A percentile compares a stretch with the other conserved stretches of the same genome.
These are phyloP conservation scores for Rhyzopertha dominica DNA, from an alignment of 1,140 invertebrate species.

Conservation along the genomic window DNA sequence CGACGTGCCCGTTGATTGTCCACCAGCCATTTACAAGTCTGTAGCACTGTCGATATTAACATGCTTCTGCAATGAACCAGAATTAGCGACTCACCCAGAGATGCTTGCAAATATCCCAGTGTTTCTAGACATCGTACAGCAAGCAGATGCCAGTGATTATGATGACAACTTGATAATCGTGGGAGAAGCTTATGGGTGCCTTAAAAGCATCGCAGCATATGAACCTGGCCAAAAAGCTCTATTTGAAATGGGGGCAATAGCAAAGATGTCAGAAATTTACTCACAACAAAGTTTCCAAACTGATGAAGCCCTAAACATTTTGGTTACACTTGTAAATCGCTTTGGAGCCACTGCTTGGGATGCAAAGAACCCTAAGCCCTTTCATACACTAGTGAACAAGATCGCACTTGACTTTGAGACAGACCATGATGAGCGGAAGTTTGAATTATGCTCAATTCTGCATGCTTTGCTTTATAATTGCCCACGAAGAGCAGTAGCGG, in stretches of 20 bases:
- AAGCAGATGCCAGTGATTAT: conserved; percentile 72
- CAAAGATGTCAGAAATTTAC: conserved; percentile 79
- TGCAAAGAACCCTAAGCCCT: conserved; percentile 62
- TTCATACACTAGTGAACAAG: conserved; percentile 77
- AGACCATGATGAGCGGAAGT: conserved; percentile 81
- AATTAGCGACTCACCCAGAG: conserved; percentile 72
- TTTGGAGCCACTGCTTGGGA: conserved; percentile 71
- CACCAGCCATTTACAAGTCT: conserved; percentile 82
- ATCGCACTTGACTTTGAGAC: conserved; percentile 81
- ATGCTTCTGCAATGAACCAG: conserved; percentile 73
- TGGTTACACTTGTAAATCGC: conserved; percentile 64
- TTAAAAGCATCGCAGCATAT: conserved; percentile 70
- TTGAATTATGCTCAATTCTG: conserved; percentile 73
- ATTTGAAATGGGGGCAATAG: conserved; percentile 68
- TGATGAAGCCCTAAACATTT: conserved; percentile 74
- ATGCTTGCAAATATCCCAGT: conserved; percentile 76
- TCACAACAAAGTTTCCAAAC: conserved; percentile 80
- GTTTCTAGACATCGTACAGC: conserved; percentile 74
- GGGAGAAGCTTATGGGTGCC: conserved; percentile 79
- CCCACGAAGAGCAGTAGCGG: conserved; percentile 56
- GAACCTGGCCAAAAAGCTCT: conserved; percentile 70
- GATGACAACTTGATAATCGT: conserved; percentile 84
- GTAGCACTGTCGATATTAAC: conserved; percentile 80
- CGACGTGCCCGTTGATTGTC: conserved; percentile 75
- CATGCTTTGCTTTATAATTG: conserved; percentile 70